Evolutionary conservation across 2,888 invertebrate genomes (phyloP).

Genomic region (Dichetophora obliterata): DNA sequence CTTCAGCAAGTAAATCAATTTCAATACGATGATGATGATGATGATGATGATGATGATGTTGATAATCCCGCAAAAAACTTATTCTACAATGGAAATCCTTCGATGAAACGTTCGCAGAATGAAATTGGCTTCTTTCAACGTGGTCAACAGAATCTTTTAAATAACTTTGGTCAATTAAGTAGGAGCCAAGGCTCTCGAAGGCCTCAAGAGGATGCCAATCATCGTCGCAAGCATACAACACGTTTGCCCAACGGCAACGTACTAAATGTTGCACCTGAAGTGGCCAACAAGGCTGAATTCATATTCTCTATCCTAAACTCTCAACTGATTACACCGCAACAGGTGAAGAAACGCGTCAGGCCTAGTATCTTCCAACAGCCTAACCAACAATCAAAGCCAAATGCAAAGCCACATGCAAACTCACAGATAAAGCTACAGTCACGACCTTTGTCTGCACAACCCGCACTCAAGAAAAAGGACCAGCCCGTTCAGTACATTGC

Average conservation of each 20-base stretch:
- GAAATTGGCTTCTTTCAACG: conserved; percentile 57
- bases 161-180: conserved; percentile 60
- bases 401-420: conserved; percentile 46
- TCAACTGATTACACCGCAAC: background rate
- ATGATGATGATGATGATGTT: background rate
- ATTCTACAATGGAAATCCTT: conserved; percentile 35
- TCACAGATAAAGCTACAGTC: conserved; percentile 35
- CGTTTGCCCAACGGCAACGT: too few relatives aligned
- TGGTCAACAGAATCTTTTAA: conserved; percentile 59
- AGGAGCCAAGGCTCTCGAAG: conserved; percentile 55
- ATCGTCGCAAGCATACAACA: conserved; percentile 42
- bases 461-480: conserved; percentile 56
- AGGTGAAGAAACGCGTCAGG: too few relatives aligned
- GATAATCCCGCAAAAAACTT: conserved; percentile 21
- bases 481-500: conserved; percentile 62
- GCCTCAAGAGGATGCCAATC: conserved; percentile 27
- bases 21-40: conserved; percentile 36
- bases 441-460: conserved; percentile 48
- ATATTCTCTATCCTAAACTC: too few relatives aligned
- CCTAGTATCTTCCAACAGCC: background rate
- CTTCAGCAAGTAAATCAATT: conserved; percentile 27
- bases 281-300: too few relatives aligned
- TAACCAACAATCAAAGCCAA: conserved; percentile 50
- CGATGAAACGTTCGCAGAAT: conserved; percentile 47
- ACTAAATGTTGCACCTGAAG: too few relatives aligned